Evolutionary conservation across 2,888 invertebrate genomes (phyloP).

Genomic region (Lepidochrysops patricia): DNA sequence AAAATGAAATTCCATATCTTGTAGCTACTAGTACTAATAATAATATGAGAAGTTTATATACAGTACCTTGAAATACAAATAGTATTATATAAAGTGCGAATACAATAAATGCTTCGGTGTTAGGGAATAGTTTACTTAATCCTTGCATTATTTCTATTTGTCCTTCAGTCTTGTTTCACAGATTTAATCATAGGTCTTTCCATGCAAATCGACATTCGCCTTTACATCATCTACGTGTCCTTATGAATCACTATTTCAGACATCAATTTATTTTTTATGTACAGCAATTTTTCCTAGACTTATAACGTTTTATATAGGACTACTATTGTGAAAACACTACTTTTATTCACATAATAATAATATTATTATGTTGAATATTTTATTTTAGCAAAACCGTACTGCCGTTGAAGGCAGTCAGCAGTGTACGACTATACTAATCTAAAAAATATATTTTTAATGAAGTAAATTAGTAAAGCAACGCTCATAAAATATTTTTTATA

Average conservation of each 20-base stretch:
- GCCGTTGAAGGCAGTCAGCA: too few relatives aligned
- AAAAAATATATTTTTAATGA: too few relatives aligned
- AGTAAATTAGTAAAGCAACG: too few relatives aligned
- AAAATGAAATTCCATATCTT: too few relatives aligned
- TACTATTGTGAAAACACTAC: background rate
- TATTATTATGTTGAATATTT: too few relatives aligned
- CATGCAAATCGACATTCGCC: background rate
- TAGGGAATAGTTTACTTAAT: conserved; percentile 86
- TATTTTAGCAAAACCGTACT: too few relatives aligned
- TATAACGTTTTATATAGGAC: background rate
- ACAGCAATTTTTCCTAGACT: too few relatives aligned
- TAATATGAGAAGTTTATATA: background rate
- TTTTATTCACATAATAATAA: too few relatives aligned
- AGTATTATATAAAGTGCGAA: conserved; percentile 90
- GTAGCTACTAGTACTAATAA: too few relatives aligned
- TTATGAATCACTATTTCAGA: background rate
- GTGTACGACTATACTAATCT: too few relatives aligned
- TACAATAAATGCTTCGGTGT: conserved; percentile 84
- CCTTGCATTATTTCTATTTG: conserved; percentile 45
- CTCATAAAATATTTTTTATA: background rate
- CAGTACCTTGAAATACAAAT: conserved; percentile 92
- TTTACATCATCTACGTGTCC: background rate
- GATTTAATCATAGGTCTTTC: background rate
- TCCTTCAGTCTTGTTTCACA: background rate
- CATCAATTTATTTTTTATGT: background rate